phyloP scores from a whole-genome alignment of 2,113 vertebrate genomes.

The Oryzias woworae region DNA sequence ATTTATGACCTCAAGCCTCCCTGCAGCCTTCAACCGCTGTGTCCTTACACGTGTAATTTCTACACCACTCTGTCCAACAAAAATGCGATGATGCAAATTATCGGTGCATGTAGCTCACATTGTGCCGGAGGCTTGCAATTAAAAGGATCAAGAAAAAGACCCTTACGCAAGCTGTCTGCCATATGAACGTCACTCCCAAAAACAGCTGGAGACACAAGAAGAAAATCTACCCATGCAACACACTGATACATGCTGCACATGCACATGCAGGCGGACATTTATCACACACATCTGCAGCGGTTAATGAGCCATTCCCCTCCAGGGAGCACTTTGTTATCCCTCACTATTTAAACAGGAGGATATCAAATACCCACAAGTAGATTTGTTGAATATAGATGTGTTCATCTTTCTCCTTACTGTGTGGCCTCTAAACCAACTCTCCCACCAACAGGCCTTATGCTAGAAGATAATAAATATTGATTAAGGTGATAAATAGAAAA shows the following conservation, averaged over 20 bases:
- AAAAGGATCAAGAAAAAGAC: conserved; percentile 15
- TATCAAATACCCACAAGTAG: conserved; percentile 33
- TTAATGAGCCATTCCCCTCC: conserved; percentile 52
- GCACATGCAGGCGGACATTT: background rate
- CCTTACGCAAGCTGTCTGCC: conserved; percentile 10
- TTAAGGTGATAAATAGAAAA: conserved; percentile 41
- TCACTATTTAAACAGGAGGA: conserved; percentile 35
- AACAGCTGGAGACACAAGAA: conserved; percentile 5
- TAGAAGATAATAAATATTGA: conserved; percentile 52
- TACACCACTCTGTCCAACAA: background rate
- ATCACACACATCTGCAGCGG: conserved; percentile 12
- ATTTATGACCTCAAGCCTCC: conserved; percentile 34
- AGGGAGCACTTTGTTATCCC: conserved; percentile 53
- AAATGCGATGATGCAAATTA: conserved; percentile 6
- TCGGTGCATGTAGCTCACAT: conserved; percentile 5
- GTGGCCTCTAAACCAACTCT: too few species aligned
- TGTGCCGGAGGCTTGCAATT: conserved; percentile 1
- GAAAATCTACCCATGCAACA: background rate
- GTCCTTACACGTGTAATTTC: conserved; percentile 10
- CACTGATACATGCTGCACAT: background rate
- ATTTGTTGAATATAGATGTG: conserved; percentile 6
- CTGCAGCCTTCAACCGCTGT: conserved; percentile 15
- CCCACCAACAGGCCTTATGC: conserved; percentile 19
- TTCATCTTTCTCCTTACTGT: too few species aligned
- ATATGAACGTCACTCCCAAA: background rate